A percentile compares a stretch with the other conserved stretches of the same genome.
These are phyloP conservation scores for Anoplophora glabripennis DNA, from an alignment of 1,140 invertebrate species.

Conservation along the genomic window DNA sequence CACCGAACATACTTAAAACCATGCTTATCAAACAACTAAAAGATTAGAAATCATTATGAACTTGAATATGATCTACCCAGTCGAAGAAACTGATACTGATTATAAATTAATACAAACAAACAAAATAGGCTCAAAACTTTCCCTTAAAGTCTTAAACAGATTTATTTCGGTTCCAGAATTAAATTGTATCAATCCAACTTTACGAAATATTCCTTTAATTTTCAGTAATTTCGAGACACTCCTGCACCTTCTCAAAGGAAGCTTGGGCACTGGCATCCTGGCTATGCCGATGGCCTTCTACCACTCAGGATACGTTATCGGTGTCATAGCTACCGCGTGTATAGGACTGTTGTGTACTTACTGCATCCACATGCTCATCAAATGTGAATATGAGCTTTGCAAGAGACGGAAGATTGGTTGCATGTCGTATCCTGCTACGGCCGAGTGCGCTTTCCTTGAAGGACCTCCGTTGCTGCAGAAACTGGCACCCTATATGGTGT, in stretches of 20 bases:
- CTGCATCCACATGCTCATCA: slow-evolving; percentile 73
- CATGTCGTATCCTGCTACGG: slow-evolving; percentile 68
- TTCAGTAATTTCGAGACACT: slow-evolving; percentile 74
- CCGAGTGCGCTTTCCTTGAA: slow-evolving; percentile 65
- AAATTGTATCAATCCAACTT: no score
- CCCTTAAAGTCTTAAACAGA: no score
- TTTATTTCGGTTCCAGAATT: no score
- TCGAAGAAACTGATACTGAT: no score
- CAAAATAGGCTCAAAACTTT: no score
- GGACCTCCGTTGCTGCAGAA: slow-evolving; percentile 61
- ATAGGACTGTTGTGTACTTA: slow-evolving; percentile 76
- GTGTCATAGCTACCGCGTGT: slow-evolving; percentile 63
- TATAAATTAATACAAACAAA: no score
- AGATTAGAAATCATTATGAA: no score
- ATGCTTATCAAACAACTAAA: no score
- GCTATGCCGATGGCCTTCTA: slow-evolving; percentile 85
- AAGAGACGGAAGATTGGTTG: slow-evolving; percentile 64
- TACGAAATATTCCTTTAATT: no score
- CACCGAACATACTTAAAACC: no score
- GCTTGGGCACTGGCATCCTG: slow-evolving; percentile 85
- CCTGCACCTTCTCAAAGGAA: slow-evolving; percentile 80
- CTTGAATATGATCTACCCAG: no score
- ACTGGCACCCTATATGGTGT: slow-evolving; percentile 61
- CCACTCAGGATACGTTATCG: slow-evolving; percentile 71
- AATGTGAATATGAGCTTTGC: slow-evolving; percentile 67